Base-by-base conservation (phyloP, 2,888 invertebrate genomes). In the Oligia latruncula region DNA sequence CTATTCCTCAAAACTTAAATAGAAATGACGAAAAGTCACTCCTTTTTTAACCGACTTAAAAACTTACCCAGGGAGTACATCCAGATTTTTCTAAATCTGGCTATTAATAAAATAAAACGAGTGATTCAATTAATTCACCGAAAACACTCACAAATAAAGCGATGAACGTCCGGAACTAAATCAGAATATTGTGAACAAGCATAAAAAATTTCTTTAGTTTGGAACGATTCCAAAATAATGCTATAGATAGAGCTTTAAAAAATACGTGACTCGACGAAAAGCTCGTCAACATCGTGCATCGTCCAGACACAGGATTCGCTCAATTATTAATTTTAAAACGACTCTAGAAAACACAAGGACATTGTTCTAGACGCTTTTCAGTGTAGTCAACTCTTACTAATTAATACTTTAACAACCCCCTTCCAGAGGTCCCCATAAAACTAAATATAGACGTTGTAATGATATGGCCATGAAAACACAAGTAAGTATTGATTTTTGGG, bases 401-500 rank as follows among this genome's bases (percentile, higher is more conserved):
- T 46, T 66, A 20, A 66, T 46, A 43, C 40, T 66, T 77, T 17
- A 65, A 29, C 17, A 71, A 73, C 43, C 58, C n/a, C 35, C 23
- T 60, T 46, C 46, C 23, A 73, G 55, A 46, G 23, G 13, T 40
- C 40, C 20, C 64, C 46, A 65, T 60, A 58, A 49, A 64, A 62
- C 74, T 71, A 73, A 79, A 82, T 58, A 43, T 74, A 79, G 68
- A 84, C 46, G 17, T 62, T 70, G n/a, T 60, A 81, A 81, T 77
- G n/a, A 71, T 72, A 35, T 86, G 80, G 49, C 85, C 83, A 60
- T 85, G 86, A 82, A 79, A 82, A 73, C 64, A 40, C 66, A 65
- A 77, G 71, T 81, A 55, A 77, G 71, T 81, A 80, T 86, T 77
- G 84, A 78, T 84, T 78, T 85, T 84, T 64, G 43, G 64, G 55